Evolutionary conservation across 2,888 invertebrate species (phyloP), one percentile per base, ranked within the genome.

Genomic region (Perithous albicinctus): DNA sequence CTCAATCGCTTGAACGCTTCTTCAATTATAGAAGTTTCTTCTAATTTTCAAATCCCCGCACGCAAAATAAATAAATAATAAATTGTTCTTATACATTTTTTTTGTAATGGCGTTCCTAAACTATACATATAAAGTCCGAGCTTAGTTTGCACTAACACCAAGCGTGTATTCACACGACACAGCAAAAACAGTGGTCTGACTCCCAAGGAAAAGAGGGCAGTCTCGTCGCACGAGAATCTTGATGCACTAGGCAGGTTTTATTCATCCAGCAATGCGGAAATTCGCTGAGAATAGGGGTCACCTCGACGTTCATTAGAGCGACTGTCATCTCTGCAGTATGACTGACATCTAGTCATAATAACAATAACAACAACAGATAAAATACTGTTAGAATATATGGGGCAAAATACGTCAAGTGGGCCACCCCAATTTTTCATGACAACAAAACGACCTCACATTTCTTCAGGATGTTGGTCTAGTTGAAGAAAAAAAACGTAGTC

Each of bases 211-310:
- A 26, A 38, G 12, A 26, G 20, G 15, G 18, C 29, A 26, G 26
- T 6, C 23, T 54, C 26, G 26, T 26, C 26, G 12, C 54, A 54
- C 23, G 61, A 61, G 26, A 43, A 59, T 69, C 29, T 66, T 61
- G 38, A 48, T 63, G 66, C 32, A 38, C 56, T 18, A 29, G 10
- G 5, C 15, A 20, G 7, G 54, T 43, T 48, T 76, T 26, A 61
- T 46, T n/a, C n/a, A n/a, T n/a, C n/a, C 76, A 61, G 29, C 48
- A 51, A 77, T 69, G 61, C 77, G 70, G 77, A 63, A 70, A 78
- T 78, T 63, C 51, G 43, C 70, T 64, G 26, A 38, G 59, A 18
- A 51, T 63, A 61, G 70, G 41, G 63, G 29, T 77, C 70, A 43
- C 12, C 23, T 64, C 63, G 43, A 32, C 63, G 32, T 63, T 48